Evolutionary conservation across 1,140 invertebrate species (phyloP), one percentile per base, ranked within the genome.

Genomic region (Papilio polytes): DNA sequence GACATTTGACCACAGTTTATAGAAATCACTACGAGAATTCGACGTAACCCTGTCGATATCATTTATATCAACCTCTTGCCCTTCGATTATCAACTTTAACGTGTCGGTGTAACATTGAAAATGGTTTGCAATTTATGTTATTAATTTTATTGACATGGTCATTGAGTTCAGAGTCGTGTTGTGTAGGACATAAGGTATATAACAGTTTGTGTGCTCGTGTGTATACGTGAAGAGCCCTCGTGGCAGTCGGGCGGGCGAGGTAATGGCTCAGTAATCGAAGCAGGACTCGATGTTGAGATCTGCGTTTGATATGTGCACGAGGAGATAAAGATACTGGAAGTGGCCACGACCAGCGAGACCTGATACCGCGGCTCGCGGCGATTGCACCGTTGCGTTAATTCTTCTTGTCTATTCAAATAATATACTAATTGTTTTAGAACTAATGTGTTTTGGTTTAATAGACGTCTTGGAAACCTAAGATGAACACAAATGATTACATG

Each of bases 181-280:
- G 8, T 9, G 41, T 73, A 8, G 10, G 46, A 44, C 22, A 63
- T 90, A 88, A 78, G 83, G 88, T 86, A 59, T 79, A 74, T 59
- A 85, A 85, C 87, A 46, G 81, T 72, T 80, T 86, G 80, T 77
- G 44, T 22, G 74, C 80, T 73, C 84, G 86, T 88, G 84, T 88
- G 80, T 85, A 87, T 85, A 78, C 31, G 48, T 86, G 77, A 76
- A 88, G 88, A 80, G 86, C 76, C 72, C 86, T 89, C 80, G 73
- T 56, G 63, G 63, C 63, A 31, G 22, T 70, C 12, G 59, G 10
- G 63, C 82, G 86, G 83, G 84, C 85, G 85, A 87, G 87, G 88
- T 91, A 92, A 92, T 92, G 90, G 89, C 91, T 89, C 81, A 88
- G 87, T 92, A 91, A 91, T 91, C 89, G 90, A 92, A 86, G 85